A percentile compares a stretch with the other conserved stretches of the same genome.
Conservation (phyloP, 1,140 invertebrate species). For the Papilio xuthus region DNA sequence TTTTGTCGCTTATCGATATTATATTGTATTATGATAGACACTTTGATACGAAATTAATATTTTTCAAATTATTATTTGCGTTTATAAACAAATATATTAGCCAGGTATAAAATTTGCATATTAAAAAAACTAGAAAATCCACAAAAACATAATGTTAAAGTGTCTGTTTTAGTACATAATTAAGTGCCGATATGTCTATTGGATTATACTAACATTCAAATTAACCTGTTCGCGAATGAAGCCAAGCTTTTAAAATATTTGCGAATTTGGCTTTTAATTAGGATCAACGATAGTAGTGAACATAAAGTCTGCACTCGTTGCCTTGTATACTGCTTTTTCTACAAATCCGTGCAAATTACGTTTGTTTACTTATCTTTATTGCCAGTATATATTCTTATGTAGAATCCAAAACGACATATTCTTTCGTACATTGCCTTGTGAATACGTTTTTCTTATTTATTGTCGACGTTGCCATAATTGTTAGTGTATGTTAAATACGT, state of each 20-base stretch:
- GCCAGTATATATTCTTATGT: constrained; percentile 62
- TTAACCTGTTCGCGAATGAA: constrained; percentile 76
- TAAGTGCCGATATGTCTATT: constrained; percentile 63
- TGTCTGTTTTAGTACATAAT: constrained; percentile 51
- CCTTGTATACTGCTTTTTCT: constrained; percentile 78
- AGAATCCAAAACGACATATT: constrained; percentile 48
- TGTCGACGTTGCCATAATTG: constrained; percentile 81
- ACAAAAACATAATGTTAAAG: constrained; percentile 45
- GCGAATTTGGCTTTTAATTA: constrained; percentile 77
- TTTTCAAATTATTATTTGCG: constrained; percentile 26
- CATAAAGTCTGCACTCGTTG: constrained; percentile 81
- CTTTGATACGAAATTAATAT: constrained; percentile 45
- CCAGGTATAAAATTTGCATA: constrained; percentile 42
- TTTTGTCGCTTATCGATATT: constrained; percentile 42
- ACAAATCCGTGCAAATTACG: constrained; percentile 62
- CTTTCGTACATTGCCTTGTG: constrained; percentile 63
- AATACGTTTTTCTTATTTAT: constrained; percentile 78
- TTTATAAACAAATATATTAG: constrained; percentile 43
- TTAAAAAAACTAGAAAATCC: constrained; percentile 38
- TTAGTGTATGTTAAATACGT: constrained; percentile 79
- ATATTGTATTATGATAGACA: constrained; percentile 49
- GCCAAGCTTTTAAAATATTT: constrained; percentile 73
- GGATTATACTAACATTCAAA: constrained; percentile 71
- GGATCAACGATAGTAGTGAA: constrained; percentile 73
- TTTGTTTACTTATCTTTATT: constrained; percentile 68